A percentile compares a stretch with the other conserved stretches of the same genome.
phyloP scores from a whole-genome alignment of 2,888 invertebrate species.

The Scotopteryx bipunctaria region DNA sequence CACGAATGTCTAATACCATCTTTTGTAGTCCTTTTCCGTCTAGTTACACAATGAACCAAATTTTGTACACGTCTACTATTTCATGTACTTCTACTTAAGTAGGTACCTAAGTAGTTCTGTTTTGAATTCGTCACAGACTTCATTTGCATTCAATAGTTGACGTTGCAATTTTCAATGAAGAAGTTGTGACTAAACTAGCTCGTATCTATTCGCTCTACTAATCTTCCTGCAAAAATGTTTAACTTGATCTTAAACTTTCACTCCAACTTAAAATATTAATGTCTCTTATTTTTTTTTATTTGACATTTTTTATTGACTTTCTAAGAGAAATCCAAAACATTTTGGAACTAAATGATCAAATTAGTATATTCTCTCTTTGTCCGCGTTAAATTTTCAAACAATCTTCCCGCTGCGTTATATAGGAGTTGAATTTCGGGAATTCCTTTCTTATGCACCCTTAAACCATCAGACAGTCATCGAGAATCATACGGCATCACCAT shows the following conservation, averaged over 20 bases:
- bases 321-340: not conserved
- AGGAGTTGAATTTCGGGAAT: too few relatives aligned
- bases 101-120: slow-evolving; percentile 38
- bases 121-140: slow-evolving; percentile 39
- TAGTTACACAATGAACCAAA: slow-evolving; percentile 43
- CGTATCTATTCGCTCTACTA: too few relatives aligned
- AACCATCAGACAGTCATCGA: too few relatives aligned
- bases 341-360: not conserved
- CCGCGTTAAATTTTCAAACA: too few relatives aligned
- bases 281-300: not conserved
- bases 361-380: not conserved
- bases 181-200: slow-evolving; percentile 11
- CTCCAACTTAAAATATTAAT: not conserved
- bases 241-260: not conserved
- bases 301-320: not conserved
- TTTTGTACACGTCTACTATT: slow-evolving; percentile 47
- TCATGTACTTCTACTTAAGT: slow-evolving; percentile 38
- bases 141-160: slow-evolving; percentile 55
- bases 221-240: too few relatives aligned
- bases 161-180: slow-evolving; percentile 41
- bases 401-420: too few relatives aligned
- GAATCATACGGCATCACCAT: too few relatives aligned
- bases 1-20: slow-evolving; percentile 45
- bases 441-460: too few relatives aligned
- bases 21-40: slow-evolving; percentile 50